Percentiles rank a stretch among this genome's conserved stretches.
Evolutionary conservation across 2,113 vertebrate species (phyloP).

Genomic region (Heptranchias perlo): DNA sequence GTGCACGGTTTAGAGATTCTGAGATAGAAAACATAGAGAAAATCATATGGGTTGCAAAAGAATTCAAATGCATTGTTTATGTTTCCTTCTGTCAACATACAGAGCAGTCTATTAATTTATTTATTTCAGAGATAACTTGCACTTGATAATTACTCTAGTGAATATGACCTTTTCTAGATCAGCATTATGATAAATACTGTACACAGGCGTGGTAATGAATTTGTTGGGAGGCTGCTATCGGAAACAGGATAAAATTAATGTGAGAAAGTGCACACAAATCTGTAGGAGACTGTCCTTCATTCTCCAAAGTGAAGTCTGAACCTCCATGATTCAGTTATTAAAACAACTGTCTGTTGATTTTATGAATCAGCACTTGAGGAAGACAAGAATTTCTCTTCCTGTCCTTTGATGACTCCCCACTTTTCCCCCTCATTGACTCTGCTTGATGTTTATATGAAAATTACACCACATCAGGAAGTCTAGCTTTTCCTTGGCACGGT

Average conservation of each 20-base stretch:
- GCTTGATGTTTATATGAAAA: slow-evolving; percentile 47
- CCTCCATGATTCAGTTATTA: slow-evolving; percentile 38
- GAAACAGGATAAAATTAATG: slow-evolving; percentile 33
- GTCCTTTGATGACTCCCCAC: background rate
- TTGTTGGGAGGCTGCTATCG: background rate
- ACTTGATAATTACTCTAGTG: background rate
- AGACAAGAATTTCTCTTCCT: slow-evolving; percentile 40
- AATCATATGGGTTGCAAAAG: background rate
- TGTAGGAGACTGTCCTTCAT: slow-evolving; percentile 10
- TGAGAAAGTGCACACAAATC: slow-evolving; percentile 30
- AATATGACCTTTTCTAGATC: background rate
- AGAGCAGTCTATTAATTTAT: background rate
- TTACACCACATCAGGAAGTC: slow-evolving; percentile 46
- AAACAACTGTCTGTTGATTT: slow-evolving; percentile 42
- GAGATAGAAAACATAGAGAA: background rate
- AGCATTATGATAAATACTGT: background rate
- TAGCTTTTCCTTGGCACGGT: slow-evolving; percentile 48
- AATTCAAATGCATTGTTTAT: background rate
- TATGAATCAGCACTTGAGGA: slow-evolving; percentile 40
- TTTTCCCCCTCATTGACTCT: background rate
- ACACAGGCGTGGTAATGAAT: background rate
- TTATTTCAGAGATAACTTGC: slow-evolving; percentile 16
- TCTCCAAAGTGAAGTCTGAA: slow-evolving; percentile 36
- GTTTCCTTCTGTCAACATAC: background rate
- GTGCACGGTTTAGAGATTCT: background rate